Percentiles rank a stretch among this genome's conserved stretches.
Conservation (phyloP, 2,113 vertebrate genomes). For the Xenopus laevis region DNA sequence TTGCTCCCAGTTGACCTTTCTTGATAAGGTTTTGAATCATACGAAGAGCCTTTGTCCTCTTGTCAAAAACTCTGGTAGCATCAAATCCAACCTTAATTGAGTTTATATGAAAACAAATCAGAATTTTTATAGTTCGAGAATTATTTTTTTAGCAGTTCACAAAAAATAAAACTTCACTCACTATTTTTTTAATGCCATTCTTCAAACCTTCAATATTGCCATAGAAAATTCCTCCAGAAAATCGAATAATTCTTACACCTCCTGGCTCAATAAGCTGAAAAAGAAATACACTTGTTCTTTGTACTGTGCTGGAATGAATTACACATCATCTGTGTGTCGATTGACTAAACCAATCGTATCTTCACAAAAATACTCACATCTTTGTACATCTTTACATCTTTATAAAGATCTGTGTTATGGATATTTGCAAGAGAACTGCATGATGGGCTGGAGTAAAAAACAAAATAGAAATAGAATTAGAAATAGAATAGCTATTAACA, state of each 20-base stretch:
- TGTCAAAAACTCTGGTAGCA: conserved; percentile 78
- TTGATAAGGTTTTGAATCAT: conserved; percentile 80
- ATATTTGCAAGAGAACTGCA: conserved; percentile 74
- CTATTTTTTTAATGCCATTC: conserved; percentile 73
- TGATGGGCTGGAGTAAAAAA: conserved; percentile 64
- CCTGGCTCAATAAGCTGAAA: conserved; percentile 70
- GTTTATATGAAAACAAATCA: conserved; percentile 19
- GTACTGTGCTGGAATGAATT: background rate
- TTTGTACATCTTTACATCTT: conserved; percentile 76
- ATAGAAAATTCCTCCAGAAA: conserved; percentile 82
- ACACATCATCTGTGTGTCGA: background rate
- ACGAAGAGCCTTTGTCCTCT: conserved; percentile 78
- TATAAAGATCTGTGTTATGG: conserved; percentile 79
- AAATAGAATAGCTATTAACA: background rate
- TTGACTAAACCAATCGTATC: background rate
- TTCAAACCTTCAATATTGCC: conserved; percentile 82
- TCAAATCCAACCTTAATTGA: conserved; percentile 81
- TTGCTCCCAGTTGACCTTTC: conserved; percentile 75
- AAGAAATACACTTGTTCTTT: conserved; percentile 13
- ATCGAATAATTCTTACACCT: conserved; percentile 81
- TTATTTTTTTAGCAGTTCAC: background rate
- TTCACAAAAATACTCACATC: conserved; percentile 61
- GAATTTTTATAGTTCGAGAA: background rate
- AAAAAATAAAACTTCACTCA: conserved; percentile 56
- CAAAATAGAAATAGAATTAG: conserved; percentile 6